Percentiles rank a stretch among this genome's conserved stretches.
phyloP scores from a whole-genome alignment of 1,140 invertebrate species.

The Heliconius hewitsoni region DNA sequence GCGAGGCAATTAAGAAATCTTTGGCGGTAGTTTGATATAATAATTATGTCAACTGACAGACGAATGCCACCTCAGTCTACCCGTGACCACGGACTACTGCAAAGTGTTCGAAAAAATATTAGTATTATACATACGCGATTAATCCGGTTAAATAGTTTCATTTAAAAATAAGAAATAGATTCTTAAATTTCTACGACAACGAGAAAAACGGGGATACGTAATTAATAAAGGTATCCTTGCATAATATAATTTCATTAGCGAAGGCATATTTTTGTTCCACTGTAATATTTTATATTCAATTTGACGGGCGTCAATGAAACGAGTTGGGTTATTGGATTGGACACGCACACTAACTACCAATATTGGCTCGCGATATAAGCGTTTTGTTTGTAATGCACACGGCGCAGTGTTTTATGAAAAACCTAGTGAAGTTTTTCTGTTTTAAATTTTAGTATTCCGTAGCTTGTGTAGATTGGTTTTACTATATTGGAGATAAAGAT shows the following conservation, averaged over 20 bases:
- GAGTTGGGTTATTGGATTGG: constrained; percentile 6
- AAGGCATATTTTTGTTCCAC: neutral
- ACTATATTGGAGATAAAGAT: neutral
- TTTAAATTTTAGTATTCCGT: neutral
- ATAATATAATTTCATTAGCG: neutral
- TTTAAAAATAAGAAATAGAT: too few relatives aligned
- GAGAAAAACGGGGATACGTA: neutral
- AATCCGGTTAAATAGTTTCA: too few relatives aligned
- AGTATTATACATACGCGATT: too few relatives aligned
- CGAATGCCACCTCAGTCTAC: too few relatives aligned
- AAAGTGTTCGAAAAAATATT: too few relatives aligned
- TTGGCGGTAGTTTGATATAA: too few relatives aligned
- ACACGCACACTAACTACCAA: constrained; percentile 8
- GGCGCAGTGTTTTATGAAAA: constrained; percentile 12
- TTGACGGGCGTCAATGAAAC: constrained; percentile 11
- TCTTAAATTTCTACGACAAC: too few relatives aligned
- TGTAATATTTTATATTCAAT: constrained; percentile 11
- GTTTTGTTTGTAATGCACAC: constrained; percentile 9
- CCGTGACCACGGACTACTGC: too few relatives aligned
- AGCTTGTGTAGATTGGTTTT: neutral
- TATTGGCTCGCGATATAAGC: constrained; percentile 11
- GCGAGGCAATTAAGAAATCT: too few relatives aligned
- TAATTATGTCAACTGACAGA: too few relatives aligned
- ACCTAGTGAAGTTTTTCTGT: neutral
- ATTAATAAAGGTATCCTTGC: neutral